These are phyloP conservation scores for Psittacara wagleri DNA, from an alignment of 2,113 vertebrate species.

Conservation along the genomic window DNA sequence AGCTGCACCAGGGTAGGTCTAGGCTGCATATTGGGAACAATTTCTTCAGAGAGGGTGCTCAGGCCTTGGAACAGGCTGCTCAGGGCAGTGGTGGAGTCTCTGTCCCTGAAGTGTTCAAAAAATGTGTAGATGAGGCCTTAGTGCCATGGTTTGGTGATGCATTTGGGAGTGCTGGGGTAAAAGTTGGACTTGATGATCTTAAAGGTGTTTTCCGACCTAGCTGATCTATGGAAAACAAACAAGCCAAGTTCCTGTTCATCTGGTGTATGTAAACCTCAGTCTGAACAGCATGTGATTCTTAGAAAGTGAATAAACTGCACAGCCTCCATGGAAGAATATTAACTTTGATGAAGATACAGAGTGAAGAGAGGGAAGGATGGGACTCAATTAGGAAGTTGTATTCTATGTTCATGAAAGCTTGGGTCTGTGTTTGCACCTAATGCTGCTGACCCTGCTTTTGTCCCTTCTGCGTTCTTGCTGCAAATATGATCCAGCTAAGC, in stretches of 20 bases:
- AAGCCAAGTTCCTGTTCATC: background rate
- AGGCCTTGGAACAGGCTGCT: background rate
- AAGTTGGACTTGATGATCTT: background rate
- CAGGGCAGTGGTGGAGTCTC: background rate
- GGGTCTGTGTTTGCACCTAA: background rate
- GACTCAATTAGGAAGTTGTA: background rate
- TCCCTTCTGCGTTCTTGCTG: background rate
- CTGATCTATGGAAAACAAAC: background rate
- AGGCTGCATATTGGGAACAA: background rate
- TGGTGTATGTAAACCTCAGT: background rate
- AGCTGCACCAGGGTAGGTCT: background rate
- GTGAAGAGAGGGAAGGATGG: background rate
- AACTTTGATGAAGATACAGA: background rate
- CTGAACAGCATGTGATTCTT: background rate
- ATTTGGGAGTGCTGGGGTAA: background rate
- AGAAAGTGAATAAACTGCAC: background rate
- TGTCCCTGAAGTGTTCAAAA: background rate
- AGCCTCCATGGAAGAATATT: background rate
- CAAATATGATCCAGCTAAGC: fast-evolving
- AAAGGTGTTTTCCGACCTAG: background rate
- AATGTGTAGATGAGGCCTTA: background rate
- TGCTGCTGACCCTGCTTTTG: background rate
- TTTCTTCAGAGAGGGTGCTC: background rate
- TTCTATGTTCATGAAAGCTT: background rate
- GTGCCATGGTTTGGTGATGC: background rate